These are phyloP conservation scores for Synodontis membranacea DNA, from an alignment of 2,113 vertebrate species.

Conservation along the genomic window DNA sequence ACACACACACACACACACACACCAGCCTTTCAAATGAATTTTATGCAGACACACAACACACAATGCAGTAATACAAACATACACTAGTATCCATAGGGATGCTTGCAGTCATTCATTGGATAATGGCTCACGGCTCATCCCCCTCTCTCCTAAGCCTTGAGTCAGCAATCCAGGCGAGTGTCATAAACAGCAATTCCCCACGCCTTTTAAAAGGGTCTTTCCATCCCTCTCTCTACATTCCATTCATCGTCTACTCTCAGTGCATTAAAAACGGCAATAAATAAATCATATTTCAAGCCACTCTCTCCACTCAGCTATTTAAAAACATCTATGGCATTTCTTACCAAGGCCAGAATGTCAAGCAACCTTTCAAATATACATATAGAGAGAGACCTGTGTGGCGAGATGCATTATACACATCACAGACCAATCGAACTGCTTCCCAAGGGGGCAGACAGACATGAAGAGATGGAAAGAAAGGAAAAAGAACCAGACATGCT, in stretches of 20 bases:
- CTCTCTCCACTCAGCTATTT: background rate
- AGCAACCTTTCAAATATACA: background rate
- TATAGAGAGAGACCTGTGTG: background rate
- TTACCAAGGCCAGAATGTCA: background rate
- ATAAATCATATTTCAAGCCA: background rate
- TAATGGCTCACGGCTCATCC: background rate
- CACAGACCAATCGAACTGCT: constrained; percentile 14
- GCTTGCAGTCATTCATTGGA: background rate
- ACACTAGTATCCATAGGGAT: background rate
- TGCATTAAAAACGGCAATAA: background rate
- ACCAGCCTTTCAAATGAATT: background rate
- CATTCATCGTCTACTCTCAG: background rate
- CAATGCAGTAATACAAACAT: background rate
- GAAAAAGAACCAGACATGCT: background rate
- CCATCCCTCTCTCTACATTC: background rate
- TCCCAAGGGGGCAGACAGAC: constrained; percentile 13
- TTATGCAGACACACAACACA: constrained; percentile 22
- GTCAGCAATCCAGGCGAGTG: constrained; percentile 44
- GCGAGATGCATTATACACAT: constrained; percentile 29
- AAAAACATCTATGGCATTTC: background rate
- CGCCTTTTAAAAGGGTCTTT: background rate
- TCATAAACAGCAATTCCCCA: constrained; percentile 22
- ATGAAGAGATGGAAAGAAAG: background rate
- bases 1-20: constrained; percentile 11
- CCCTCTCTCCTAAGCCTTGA: constrained; percentile 32